Conservation (phyloP, 2,888 invertebrate genomes). For the Nycteola revayana region DNA sequence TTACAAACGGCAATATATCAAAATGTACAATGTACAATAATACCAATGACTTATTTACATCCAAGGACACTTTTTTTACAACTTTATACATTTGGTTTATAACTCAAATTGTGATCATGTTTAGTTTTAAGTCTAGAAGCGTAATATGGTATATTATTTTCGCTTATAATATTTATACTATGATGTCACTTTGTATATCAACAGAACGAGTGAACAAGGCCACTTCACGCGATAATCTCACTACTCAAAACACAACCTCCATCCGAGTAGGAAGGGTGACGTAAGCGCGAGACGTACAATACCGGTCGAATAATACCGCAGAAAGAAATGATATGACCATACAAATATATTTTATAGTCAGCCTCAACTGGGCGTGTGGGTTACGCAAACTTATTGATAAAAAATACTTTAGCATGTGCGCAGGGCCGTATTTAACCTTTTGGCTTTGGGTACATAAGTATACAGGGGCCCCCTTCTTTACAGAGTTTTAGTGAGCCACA, state of each 20-base stretch:
- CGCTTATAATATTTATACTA: slow-evolving; percentile 44
- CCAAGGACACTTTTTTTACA: too few species aligned
- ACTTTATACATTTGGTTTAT: too few species aligned
- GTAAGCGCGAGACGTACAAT: slow-evolving; percentile 48
- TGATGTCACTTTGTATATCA: slow-evolving; percentile 71
- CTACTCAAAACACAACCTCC: slow-evolving; percentile 43
- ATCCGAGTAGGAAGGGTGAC: slow-evolving; percentile 54
- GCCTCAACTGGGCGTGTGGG: too few species aligned
- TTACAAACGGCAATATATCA: slow-evolving; percentile 4
- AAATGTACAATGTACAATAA: too few species aligned
- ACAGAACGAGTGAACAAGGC: slow-evolving; percentile 57
- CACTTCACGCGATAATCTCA: slow-evolving; percentile 60
- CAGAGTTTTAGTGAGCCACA: too few species aligned
- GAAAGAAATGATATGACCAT: slow-evolving; percentile 22
- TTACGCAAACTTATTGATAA: too few species aligned
- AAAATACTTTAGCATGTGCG: too few species aligned
- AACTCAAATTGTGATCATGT: slow-evolving; percentile 7
- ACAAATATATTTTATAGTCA: slow-evolving; percentile 8
- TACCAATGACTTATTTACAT: too few species aligned
- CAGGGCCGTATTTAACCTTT: too few species aligned
- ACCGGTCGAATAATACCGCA: slow-evolving; percentile 21
- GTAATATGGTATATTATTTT: slow-evolving; percentile 37
- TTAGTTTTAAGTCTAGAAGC: slow-evolving; percentile 20
- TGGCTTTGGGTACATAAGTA: too few species aligned
- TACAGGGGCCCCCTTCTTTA: too few species aligned